phyloP scores from a whole-genome alignment of 2,888 invertebrate genomes.

The Melanchra persicariae region DNA sequence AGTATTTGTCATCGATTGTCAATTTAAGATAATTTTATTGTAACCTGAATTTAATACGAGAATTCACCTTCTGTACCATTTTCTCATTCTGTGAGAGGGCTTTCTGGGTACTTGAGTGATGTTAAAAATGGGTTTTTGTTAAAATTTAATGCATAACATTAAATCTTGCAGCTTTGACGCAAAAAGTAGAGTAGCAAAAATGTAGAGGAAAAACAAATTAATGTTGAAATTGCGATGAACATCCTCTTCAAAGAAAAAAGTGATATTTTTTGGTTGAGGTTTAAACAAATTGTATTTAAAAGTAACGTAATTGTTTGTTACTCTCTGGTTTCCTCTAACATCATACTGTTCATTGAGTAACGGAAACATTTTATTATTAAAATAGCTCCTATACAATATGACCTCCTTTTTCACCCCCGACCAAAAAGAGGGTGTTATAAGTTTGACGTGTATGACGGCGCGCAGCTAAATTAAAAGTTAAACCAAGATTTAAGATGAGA shows the following conservation, averaged over 20 bases:
- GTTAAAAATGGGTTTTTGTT: neutral
- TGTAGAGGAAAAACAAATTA: neutral
- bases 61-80: too few relatives aligned
- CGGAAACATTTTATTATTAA: too few relatives aligned
- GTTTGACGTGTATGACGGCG: too few relatives aligned
- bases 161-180: neutral
- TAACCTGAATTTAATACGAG: too few relatives aligned
- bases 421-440: too few relatives aligned
- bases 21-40: too few relatives aligned
- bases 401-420: too few relatives aligned
- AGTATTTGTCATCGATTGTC: too few relatives aligned
- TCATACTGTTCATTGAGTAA: neutral
- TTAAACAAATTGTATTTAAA: neutral
- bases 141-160: constrained; percentile 14
- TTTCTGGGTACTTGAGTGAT: neutral
- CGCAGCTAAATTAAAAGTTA: too few relatives aligned
- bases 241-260: neutral
- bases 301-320: neutral
- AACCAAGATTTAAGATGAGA: too few relatives aligned
- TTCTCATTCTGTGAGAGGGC: neutral
- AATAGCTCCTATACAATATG: too few relatives aligned
- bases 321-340: neutral
- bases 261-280: neutral
- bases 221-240: neutral
- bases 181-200: neutral